Conservation (phyloP, 92 coral and sea anemone genomes). For the Umimayanthus kanabou region DNA sequence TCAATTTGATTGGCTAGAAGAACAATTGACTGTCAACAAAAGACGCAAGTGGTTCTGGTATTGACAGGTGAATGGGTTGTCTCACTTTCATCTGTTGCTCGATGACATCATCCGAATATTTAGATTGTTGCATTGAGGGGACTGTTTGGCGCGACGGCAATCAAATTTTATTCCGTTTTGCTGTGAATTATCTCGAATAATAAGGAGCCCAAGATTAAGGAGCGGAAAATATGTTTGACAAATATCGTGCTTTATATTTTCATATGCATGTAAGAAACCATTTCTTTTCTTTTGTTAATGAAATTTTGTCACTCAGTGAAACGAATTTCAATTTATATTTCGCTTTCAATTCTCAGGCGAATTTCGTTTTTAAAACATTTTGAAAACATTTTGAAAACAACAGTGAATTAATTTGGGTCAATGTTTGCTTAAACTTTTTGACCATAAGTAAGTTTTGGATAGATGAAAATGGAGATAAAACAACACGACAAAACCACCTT, state of each 20-base stretch:
- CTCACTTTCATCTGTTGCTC: slow-evolving; percentile 10
- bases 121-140: not conserved
- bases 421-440: not conserved
- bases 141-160: not conserved
- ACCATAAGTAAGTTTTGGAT: not conserved
- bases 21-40: slow-evolving; percentile 35
- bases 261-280: no score
- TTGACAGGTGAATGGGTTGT: slow-evolving; percentile 39
- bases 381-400: not conserved
- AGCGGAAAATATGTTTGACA: no score
- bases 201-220: not conserved
- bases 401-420: not conserved
- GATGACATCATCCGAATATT: slow-evolving; percentile 38
- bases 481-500: not conserved
- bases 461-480: slow-evolving; percentile 14
- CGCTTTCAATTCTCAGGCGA: not conserved
- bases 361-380: no score
- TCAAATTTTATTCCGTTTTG: not conserved
- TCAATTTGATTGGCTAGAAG: slow-evolving; percentile 24
- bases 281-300: no score
- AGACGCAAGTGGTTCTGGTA: slow-evolving; percentile 2
- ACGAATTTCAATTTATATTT: not conserved
- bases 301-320: not conserved
- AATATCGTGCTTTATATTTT: no score
- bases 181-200: slow-evolving; percentile 3